phyloP scores from a whole-genome alignment of 1,140 invertebrate genomes.

The Cyclina sinensis region DNA sequence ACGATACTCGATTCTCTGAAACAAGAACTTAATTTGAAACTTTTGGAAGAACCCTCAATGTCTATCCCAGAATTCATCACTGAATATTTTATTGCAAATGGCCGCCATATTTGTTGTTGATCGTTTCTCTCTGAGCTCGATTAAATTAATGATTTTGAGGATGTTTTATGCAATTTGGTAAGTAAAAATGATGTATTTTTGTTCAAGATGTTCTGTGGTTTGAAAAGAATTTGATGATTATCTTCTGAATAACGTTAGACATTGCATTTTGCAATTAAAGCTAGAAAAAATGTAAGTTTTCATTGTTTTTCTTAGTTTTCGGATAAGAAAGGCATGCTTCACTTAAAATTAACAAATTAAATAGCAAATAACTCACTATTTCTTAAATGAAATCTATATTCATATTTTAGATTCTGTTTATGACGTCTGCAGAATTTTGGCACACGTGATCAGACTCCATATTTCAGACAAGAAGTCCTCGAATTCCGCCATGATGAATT shows the following conservation, averaged over 20 bases:
- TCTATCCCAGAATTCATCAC: constrained; percentile 50
- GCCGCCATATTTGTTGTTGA: constrained; percentile 69
- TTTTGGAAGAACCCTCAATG: constrained; percentile 19
- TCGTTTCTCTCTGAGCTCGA: constrained; percentile 10
- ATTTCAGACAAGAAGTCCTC: constrained; percentile 7
- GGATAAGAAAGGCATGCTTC: not conserved
- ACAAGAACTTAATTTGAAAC: not conserved
- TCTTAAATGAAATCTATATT: not conserved
- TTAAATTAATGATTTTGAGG: not conserved
- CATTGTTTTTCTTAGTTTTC: not conserved
- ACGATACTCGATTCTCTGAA: no score
- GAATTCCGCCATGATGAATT: constrained; percentile 68
- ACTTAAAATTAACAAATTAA: not conserved
- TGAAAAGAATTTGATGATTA: not conserved
- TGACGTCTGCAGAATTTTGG: constrained; percentile 39
- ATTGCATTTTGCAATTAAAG: not conserved
- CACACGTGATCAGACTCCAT: constrained; percentile 68
- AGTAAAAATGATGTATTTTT: not conserved
- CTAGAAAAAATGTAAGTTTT: not conserved
- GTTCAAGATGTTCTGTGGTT: not conserved
- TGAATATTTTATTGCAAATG: constrained; percentile 62
- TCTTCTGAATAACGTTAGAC: no score
- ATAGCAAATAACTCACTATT: not conserved
- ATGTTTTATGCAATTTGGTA: not conserved
- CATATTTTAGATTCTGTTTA: not conserved